Base-by-base conservation (phyloP, 2,797 vertebrate species). In the Microchirus variegatus region DNA sequence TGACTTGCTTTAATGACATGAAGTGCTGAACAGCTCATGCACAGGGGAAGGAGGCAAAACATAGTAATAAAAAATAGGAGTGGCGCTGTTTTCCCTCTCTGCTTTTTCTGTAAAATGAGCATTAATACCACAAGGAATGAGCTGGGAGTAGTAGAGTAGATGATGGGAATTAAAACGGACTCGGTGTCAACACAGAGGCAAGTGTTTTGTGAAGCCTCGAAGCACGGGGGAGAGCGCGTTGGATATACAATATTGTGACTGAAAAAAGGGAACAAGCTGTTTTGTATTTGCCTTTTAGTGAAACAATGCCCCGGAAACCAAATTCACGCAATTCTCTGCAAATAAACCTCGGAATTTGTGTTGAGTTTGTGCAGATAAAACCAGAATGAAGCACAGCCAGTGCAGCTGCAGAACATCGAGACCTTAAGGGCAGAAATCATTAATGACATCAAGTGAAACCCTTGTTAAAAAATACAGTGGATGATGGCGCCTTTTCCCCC, bases 1-100 rank as follows among this genome's bases (percentile, higher is more conserved):
- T 67, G n/a, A n/a, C 73, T 70, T 48, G 58, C 70, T 89, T 89
- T 84, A 90, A 88, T 88, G 89, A 87, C 77, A 82, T 67, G 70
- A 85, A 87, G 80, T 73, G 69, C 64, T 63, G 75, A 86, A 72
- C 77, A 74, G 76, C 73, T 74, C 78, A 74, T 74, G 77, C 74
- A 75, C 48, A 75, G 46, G 59, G 46, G 71, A 58, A 58, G 37
- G 46, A 78, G 70, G 58, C 78, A 80, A 83, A 84, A 77, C 55
- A 80, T 74, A 73, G 84, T 80, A 82, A 81, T 41, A 41, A 42
- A 42, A 14, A 41, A 10, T 80, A 83, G 82, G 62, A 64, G 31
- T 58, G 47, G 7, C 43, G 43, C 26, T 41, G 31, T 62, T 54
- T 49, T 44, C 61, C 61, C 63, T 64, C 61, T 10, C 10, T 38